These are phyloP conservation scores for Hyaena hyaena DNA, from an alignment of 2,113 vertebrate genomes.

Conservation along the genomic window DNA sequence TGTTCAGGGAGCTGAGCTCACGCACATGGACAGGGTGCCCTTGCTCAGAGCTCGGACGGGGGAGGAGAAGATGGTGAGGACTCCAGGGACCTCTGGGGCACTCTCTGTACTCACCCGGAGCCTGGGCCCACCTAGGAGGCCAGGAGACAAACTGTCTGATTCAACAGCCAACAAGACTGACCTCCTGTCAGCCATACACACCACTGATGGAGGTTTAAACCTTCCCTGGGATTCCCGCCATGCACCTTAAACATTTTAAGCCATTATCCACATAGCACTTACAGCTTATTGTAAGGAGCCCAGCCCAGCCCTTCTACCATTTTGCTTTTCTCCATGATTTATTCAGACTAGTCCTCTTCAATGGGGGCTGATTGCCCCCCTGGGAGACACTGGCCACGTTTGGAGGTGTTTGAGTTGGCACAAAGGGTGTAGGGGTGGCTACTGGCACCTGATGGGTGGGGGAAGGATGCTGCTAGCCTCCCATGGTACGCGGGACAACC, in stretches of 20 bases:
- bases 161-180: neutral
- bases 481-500: accelerated
- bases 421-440: accelerated
- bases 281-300: neutral
- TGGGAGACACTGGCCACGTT: neutral
- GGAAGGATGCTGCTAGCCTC: neutral
- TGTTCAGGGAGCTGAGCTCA: neutral
- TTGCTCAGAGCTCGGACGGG: too few species aligned
- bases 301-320: accelerated
- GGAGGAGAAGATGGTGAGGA: accelerated
- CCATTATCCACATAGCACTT: neutral
- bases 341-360: neutral
- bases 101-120: neutral
- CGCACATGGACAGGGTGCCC: too few species aligned
- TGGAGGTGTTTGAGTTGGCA: neutral
- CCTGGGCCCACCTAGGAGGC: too few species aligned
- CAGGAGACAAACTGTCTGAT: neutral
- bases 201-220: accelerated
- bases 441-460: neutral
- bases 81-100: too few species aligned
- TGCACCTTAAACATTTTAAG: neutral
- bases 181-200: neutral
- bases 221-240: neutral
- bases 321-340: neutral
- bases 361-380: accelerated